Percentiles rank a stretch among this genome's conserved stretches.
Evolutionary conservation across 2,113 vertebrate genomes (phyloP).

Genomic region (Desmodus rotundus): DNA sequence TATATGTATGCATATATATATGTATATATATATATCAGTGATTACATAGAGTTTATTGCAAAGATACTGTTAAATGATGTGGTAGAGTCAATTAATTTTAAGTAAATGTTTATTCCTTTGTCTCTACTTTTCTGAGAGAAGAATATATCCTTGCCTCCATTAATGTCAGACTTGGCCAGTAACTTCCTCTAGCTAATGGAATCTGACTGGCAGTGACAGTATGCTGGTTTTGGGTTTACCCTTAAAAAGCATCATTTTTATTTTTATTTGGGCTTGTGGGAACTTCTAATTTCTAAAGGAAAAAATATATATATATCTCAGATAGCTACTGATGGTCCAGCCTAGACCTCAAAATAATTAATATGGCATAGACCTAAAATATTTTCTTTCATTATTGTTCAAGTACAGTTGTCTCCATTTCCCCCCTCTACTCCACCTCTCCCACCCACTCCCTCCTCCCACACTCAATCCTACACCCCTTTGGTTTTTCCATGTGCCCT

Average conservation of each 20-base stretch:
- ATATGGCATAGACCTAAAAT: neutral
- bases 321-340: neutral
- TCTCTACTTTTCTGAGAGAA: neutral
- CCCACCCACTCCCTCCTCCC: no score
- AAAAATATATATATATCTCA: neutral
- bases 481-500: no score
- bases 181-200: slow-evolving; percentile 5
- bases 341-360: neutral
- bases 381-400: no score
- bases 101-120: neutral
- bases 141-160: neutral
- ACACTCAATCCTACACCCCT: no score
- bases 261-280: neutral
- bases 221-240: neutral
- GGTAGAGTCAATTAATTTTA: neutral
- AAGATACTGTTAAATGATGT: neutral
- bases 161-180: neutral
- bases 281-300: neutral
- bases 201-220: neutral
- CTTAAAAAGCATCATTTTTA: neutral
- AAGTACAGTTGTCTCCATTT: no score
- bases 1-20: neutral
- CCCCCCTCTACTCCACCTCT: no score
- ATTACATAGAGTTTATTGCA: neutral
- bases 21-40: neutral